Evolutionary conservation across 2,888 invertebrate genomes (phyloP).

Genomic region (Urechis unicinctus): DNA sequence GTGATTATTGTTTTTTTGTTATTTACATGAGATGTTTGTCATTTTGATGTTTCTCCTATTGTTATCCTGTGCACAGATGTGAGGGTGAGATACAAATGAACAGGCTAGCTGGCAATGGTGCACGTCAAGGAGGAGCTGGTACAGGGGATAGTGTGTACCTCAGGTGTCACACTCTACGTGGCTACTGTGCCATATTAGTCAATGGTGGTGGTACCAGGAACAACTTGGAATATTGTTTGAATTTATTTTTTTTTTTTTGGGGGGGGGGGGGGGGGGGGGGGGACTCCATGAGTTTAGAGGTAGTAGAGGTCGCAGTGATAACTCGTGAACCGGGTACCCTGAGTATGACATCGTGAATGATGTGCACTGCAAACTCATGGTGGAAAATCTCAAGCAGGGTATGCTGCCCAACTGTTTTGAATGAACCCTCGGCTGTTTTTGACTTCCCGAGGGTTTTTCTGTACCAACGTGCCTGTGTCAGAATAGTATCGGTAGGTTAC

Average conservation of each 20-base stretch:
- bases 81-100: not conserved
- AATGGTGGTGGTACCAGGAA: slow-evolving; percentile 21
- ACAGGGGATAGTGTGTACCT: slow-evolving; percentile 27
- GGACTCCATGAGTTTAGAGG: slow-evolving; percentile 25
- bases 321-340: slow-evolving; percentile 22
- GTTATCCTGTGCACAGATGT: too few relatives aligned
- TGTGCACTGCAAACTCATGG: not conserved
- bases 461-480: too few relatives aligned
- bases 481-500: slow-evolving; percentile 18
- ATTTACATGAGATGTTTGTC: too few relatives aligned
- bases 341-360: not conserved
- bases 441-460: too few relatives aligned
- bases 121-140: slow-evolving; percentile 23
- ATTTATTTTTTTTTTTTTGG: too few relatives aligned
- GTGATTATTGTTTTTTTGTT: too few relatives aligned
- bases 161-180: slow-evolving; percentile 18
- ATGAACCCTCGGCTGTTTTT: slow-evolving; percentile 2
- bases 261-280: too few relatives aligned
- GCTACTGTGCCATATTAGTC: slow-evolving; percentile 22
- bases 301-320: too few relatives aligned
- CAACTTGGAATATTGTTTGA: slow-evolving; percentile 27
- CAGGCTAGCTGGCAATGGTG: slow-evolving; percentile 4
- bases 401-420: slow-evolving; percentile 10
- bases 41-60: too few relatives aligned
- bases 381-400: slow-evolving; percentile 17